Conservation (phyloP, 2,797 vertebrate genomes). For the Lophura swinhoii region DNA sequence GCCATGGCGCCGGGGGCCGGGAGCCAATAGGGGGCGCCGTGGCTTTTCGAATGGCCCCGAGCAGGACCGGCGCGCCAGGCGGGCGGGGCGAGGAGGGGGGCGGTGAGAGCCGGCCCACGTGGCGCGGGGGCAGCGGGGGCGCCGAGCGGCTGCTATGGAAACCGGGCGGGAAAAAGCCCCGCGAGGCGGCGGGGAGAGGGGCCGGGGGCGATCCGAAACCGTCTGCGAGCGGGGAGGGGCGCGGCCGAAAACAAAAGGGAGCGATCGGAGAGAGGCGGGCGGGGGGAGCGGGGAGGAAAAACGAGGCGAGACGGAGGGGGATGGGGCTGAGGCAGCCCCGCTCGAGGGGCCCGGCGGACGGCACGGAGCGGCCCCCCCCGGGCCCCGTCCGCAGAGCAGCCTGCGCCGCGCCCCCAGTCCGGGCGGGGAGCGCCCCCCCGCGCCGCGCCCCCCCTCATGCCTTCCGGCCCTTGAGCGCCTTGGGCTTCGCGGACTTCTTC, state of each 20-base stretch:
- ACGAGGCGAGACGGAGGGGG: neutral
- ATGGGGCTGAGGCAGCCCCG: neutral
- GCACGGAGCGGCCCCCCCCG: slow-evolving; percentile 23
- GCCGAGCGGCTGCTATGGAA: slow-evolving; percentile 43
- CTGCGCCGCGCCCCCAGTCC: slow-evolving; percentile 21
- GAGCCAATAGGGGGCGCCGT: slow-evolving; percentile 48
- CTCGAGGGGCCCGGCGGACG: slow-evolving; percentile 25
- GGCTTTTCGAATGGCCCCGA: slow-evolving; percentile 48
- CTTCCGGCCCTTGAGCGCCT: slow-evolving; percentile 81
- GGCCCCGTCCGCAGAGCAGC: slow-evolving; percentile 46
- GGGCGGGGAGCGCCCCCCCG: neutral
- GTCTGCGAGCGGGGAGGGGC: neutral
- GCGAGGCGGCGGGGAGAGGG: neutral
- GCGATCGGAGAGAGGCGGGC: neutral
- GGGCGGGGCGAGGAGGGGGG: neutral
- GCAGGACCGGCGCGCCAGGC: neutral
- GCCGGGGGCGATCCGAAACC: neutral
- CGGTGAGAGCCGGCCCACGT: slow-evolving; percentile 23
- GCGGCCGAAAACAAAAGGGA: slow-evolving; percentile 34
- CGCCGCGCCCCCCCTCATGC: slow-evolving; percentile 51
- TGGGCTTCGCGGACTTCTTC: slow-evolving; percentile 81
- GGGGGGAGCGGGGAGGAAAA: neutral
- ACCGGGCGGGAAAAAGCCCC: slow-evolving; percentile 24
- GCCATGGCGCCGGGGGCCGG: slow-evolving; percentile 51
- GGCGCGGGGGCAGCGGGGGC: neutral